phyloP scores from a whole-genome alignment of 2,888 invertebrate genomes.

The Drosophila merina region DNA sequence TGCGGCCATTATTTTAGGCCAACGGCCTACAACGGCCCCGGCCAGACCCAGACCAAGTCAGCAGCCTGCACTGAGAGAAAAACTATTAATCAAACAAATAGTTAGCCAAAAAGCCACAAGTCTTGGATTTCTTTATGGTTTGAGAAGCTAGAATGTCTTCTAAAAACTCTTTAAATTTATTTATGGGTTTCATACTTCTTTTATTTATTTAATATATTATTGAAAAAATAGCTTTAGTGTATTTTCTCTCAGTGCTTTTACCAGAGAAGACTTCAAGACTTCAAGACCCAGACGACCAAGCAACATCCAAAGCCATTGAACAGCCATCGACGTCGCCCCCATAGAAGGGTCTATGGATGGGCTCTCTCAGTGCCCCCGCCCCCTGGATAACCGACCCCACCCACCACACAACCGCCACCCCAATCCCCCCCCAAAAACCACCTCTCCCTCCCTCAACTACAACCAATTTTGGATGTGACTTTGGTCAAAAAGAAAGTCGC shows the following conservation, averaged over 20 bases:
- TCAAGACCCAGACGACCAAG: constrained; percentile 10
- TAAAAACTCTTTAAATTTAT: too few species aligned
- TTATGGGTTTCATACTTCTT: too few species aligned
- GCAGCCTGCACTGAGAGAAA: constrained; percentile 29
- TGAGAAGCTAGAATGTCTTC: neutral
- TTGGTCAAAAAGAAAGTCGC: constrained; percentile 75
- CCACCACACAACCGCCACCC: neutral
- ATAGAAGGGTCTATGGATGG: constrained; percentile 34
- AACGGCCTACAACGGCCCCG: constrained; percentile 81
- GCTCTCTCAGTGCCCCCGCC: neutral
- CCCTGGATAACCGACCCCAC: neutral
- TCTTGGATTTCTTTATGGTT: too few species aligned
- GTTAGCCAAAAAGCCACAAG: too few species aligned
- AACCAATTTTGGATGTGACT: constrained; percentile 47
- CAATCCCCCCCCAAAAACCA: neutral
- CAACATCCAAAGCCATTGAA: constrained; percentile 66
- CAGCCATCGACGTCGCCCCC: constrained; percentile 61
- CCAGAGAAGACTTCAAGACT: constrained; percentile 2
- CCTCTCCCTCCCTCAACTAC: neutral
- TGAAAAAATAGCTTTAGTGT: too few species aligned
- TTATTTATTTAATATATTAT: too few species aligned
- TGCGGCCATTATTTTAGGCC: constrained; percentile 73
- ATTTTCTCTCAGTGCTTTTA: neutral
- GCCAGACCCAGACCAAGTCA: constrained; percentile 32
- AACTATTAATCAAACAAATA: too few species aligned